Percentiles rank a stretch among this genome's conserved stretches.
Conservation (phyloP, 2,113 vertebrate genomes). For the Silurus asotus region DNA sequence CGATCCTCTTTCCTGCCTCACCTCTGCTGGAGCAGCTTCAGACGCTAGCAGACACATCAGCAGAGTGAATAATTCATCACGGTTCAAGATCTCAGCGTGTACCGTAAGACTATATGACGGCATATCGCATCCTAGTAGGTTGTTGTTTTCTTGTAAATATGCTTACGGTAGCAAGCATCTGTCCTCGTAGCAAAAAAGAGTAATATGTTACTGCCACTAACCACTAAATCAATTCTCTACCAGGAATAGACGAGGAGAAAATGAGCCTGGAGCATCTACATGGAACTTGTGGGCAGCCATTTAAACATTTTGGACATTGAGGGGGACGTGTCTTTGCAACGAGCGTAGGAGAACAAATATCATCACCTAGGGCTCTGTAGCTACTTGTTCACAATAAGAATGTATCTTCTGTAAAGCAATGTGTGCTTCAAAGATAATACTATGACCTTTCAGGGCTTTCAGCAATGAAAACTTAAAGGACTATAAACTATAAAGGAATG, state of each 20-base stretch:
- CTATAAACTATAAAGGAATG: not conserved
- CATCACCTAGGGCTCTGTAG: not conserved
- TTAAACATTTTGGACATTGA: not conserved
- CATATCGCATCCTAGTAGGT: not conserved
- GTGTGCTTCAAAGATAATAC: conserved; percentile 7
- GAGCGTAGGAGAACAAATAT: not conserved
- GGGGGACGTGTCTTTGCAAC: not conserved
- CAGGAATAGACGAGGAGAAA: not conserved
- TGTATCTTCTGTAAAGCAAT: conserved; percentile 1
- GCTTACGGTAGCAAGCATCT: not conserved
- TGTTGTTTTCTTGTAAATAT: conserved; percentile 9
- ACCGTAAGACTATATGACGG: not conserved
- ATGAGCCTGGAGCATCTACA: not conserved
- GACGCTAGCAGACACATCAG: conserved; percentile 22
- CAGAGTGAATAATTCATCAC: conserved; percentile 38
- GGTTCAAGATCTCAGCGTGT: not conserved
- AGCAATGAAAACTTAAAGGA: not conserved
- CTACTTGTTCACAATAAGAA: not conserved
- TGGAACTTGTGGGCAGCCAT: not conserved
- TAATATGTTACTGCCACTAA: not conserved
- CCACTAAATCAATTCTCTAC: not conserved
- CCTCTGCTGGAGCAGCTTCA: conserved; percentile 5
- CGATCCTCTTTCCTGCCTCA: not conserved
- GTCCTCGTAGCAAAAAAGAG: not conserved
- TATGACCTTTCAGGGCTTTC: not conserved